A percentile compares a stretch with the other conserved stretches of the same genome.
These are phyloP conservation scores for Cryptus armator DNA, from an alignment of 2,888 invertebrate genomes.

Conservation along the genomic window DNA sequence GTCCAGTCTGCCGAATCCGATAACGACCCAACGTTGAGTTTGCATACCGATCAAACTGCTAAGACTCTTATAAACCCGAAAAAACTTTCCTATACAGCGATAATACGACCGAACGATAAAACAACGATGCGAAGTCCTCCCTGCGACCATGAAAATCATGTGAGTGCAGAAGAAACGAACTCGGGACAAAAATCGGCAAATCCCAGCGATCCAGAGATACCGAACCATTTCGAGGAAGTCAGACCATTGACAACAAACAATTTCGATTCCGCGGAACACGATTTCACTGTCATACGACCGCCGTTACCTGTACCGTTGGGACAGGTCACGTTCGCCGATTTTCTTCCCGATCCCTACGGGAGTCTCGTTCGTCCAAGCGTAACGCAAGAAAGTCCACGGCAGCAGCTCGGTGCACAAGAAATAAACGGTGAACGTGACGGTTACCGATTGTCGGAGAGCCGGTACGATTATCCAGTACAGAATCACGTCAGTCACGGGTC, in stretches of 20 bases:
- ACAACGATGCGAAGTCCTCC: conserved; percentile 27
- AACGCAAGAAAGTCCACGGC: conserved; percentile 65
- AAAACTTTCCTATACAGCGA: conserved; percentile 63
- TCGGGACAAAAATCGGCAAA: conserved; percentile 14
- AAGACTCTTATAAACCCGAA: conserved; percentile 30
- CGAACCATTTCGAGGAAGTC: conserved; percentile 28
- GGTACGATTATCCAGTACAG: conserved; percentile 30
- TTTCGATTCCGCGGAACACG: conserved; percentile 45
- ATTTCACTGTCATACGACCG: conserved; percentile 68
- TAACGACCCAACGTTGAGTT: background rate
- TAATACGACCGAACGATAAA: conserved; percentile 57
- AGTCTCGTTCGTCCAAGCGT: conserved; percentile 63
- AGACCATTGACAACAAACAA: conserved; percentile 29
- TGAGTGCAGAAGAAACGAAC: conserved; percentile 23
- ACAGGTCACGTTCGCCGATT: conserved; percentile 69
- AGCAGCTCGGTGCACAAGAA: conserved; percentile 26
- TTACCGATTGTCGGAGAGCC: conserved; percentile 34
- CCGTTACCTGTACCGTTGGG: conserved; percentile 66
- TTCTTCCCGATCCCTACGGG: conserved; percentile 64
- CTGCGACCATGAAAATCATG: conserved; percentile 26
- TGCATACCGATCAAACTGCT: conserved; percentile 23
- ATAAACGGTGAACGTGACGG: conserved; percentile 39
- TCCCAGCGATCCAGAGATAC: background rate
- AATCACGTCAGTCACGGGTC: conserved; percentile 40
- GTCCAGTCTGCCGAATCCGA: conserved; percentile 8